phyloP scores from a whole-genome alignment of 2,797 vertebrate species.

The Allenopithecus nigroviridis region DNA sequence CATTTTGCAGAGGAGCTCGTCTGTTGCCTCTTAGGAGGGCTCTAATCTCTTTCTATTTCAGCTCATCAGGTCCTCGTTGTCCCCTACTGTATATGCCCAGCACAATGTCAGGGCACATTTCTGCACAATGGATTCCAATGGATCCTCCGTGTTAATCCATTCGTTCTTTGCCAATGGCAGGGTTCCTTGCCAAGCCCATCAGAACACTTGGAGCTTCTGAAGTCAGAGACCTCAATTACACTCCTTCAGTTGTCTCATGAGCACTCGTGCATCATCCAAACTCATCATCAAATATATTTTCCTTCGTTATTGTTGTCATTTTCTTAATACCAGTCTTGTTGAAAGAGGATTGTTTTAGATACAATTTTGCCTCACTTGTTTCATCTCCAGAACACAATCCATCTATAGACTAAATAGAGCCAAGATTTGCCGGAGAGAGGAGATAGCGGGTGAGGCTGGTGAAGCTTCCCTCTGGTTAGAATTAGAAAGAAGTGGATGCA shows the following conservation, averaged over 20 bases:
- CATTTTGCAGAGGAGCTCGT: not conserved
- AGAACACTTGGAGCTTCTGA: slow-evolving; percentile 16
- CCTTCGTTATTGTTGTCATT: not conserved
- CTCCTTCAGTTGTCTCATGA: slow-evolving; percentile 51
- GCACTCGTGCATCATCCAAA: not conserved
- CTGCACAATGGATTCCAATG: not conserved
- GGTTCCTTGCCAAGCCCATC: slow-evolving; percentile 43
- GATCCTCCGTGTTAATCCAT: not conserved
- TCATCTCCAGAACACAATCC: slow-evolving; percentile 43
- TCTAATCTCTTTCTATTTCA: not conserved
- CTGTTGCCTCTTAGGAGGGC: not conserved
- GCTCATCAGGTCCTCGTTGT: not conserved
- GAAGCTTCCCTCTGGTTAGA: not conserved
- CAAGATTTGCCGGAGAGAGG: not conserved
- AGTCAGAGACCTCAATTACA: slow-evolving; percentile 19
- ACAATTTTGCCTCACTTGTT: slow-evolving; percentile 2
- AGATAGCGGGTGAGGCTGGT: not conserved
- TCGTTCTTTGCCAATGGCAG: slow-evolving; percentile 44
- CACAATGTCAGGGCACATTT: not conserved
- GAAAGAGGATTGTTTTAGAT: not conserved
- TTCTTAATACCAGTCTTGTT: slow-evolving; percentile 38
- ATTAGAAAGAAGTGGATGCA: not conserved
- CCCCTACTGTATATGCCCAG: not conserved
- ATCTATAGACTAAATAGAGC: not conserved
- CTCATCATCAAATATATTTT: slow-evolving; percentile 19